Evolutionary conservation across 2,888 invertebrate genomes (phyloP), one percentile per base, ranked within the genome.

Genomic region (Oxytorus armatus): DNA sequence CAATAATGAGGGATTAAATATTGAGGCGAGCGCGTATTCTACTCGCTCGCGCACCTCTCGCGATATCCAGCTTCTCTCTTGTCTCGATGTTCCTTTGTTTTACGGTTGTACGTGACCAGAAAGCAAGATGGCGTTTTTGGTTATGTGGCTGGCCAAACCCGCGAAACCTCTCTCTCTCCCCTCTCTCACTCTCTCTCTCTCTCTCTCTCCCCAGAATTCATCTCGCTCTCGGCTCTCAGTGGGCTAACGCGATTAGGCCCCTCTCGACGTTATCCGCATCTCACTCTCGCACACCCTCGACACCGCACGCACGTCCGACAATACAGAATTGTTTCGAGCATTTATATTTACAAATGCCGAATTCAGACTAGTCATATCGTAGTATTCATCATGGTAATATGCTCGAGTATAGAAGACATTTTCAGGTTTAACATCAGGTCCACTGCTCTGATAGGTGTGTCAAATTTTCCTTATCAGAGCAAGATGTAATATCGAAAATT

Each of bases 1-100:
- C 89, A 87, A 91, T 91, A 91, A 91, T 91, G 90, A 91, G 90
- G 88, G 89, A 91, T 91, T 91, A 91, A 91, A 91, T 90, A 91
- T 91, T 91, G 85, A 91, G 85, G 85, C 82, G 84, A 85, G 85
- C 84, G 85, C 85, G 88, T 89, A 89, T 88, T 87, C 87, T 85
- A 69, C 83, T 83, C 82, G 83, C 73, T 77, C 75, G 79, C 65
- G n/a, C n/a, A n/a, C n/a, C n/a, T n/a, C 11, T 39, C 39, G 77
- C 61, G 69, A 53, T 74, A 59, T 47, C n/a, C 29, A 51, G 14
- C 14, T 70, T 79, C 85, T 70, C 55, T 55, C 42, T 69, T 79
- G 69, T 78, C 77, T 85, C 88, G 86, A 88, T 89, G 88, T 90
- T 90, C 89, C 90, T 91, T 91, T 91, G 91, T 91, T 91, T 91